phyloP scores from a whole-genome alignment of 2,797 vertebrate species.

The Echiichthys vipera region DNA sequence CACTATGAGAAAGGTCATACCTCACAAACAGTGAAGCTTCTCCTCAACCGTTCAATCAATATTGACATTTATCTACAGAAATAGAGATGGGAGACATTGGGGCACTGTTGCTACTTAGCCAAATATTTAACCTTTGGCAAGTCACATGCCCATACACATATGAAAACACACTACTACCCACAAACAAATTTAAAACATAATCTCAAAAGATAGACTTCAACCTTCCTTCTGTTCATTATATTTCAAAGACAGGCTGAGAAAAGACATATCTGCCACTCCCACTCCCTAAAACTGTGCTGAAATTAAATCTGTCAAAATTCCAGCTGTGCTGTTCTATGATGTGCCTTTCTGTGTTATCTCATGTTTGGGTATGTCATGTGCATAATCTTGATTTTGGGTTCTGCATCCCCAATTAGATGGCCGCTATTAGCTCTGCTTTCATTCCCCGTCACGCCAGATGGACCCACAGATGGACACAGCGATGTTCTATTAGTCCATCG shows the following conservation, averaged over 20 bases:
- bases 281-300: neutral
- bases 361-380: slow-evolving; percentile 39
- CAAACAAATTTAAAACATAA: slow-evolving; percentile 8
- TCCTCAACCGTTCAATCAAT: slow-evolving; percentile 67
- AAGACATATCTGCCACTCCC: slow-evolving; percentile 2
- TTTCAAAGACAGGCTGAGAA: slow-evolving; percentile 13
- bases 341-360: slow-evolving; percentile 25
- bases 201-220: slow-evolving; percentile 11
- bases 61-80: slow-evolving; percentile 65
- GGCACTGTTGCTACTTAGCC: slow-evolving; percentile 27
- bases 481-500: slow-evolving; percentile 69
- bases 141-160: neutral
- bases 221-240: slow-evolving; percentile 11
- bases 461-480: slow-evolving; percentile 84
- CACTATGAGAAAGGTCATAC: slow-evolving; percentile 77
- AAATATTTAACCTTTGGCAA: slow-evolving; percentile 44
- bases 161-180: neutral
- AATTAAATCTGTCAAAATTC: slow-evolving; percentile 28
- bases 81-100: slow-evolving; percentile 42
- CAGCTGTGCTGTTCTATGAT: slow-evolving; percentile 13
- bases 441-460: slow-evolving; percentile 77
- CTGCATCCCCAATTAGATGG: slow-evolving; percentile 49
- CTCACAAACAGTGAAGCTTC: slow-evolving; percentile 63
- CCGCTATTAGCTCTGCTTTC: slow-evolving; percentile 50
- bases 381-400: slow-evolving; percentile 54